A percentile compares a stretch with the other conserved stretches of the same genome.
Evolutionary conservation across 1,140 invertebrate species (phyloP).

Genomic region (Choristoneura fumiferana): DNA sequence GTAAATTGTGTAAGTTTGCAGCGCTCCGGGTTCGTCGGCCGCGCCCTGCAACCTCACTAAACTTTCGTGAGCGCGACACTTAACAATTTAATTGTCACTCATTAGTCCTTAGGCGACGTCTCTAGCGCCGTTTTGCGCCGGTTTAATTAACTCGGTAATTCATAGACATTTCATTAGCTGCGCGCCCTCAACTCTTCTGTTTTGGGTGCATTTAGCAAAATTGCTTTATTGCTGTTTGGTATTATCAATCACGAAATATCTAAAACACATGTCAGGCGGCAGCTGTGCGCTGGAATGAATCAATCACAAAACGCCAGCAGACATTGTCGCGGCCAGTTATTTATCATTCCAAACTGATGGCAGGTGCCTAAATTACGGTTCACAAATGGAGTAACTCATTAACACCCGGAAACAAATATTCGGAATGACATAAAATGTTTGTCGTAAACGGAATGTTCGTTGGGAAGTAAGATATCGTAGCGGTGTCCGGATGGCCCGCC

Average conservation of each 20-base stretch:
- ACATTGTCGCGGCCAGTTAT: constrained; percentile 40
- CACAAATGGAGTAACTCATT: constrained; percentile 34
- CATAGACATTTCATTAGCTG: constrained; percentile 49
- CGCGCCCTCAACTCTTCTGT: constrained; percentile 17
- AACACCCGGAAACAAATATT: constrained; percentile 27
- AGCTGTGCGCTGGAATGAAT: constrained; percentile 46
- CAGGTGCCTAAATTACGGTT: constrained; percentile 39
- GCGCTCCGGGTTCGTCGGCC: constrained; percentile 51
- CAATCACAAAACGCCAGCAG: constrained; percentile 56
- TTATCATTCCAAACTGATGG: constrained; percentile 50
- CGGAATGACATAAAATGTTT: constrained; percentile 30
- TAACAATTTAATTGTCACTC: constrained; percentile 71
- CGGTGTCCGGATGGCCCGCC: constrained; percentile 52
- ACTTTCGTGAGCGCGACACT: constrained; percentile 62
- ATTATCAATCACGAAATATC: constrained; percentile 47
- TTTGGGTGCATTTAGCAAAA: constrained; percentile 26
- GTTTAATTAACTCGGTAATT: constrained; percentile 52
- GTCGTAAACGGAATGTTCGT: constrained; percentile 39
- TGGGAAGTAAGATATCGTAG: constrained; percentile 49
- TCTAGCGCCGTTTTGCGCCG: constrained; percentile 43
- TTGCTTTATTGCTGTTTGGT: constrained; percentile 25
- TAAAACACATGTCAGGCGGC: constrained; percentile 25
- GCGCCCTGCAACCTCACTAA: constrained; percentile 61
- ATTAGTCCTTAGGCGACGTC: constrained; percentile 60
- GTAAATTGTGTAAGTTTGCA: constrained; percentile 65